phyloP scores from a whole-genome alignment of 2,888 invertebrate genomes.

The Nymphalis c-album region DNA sequence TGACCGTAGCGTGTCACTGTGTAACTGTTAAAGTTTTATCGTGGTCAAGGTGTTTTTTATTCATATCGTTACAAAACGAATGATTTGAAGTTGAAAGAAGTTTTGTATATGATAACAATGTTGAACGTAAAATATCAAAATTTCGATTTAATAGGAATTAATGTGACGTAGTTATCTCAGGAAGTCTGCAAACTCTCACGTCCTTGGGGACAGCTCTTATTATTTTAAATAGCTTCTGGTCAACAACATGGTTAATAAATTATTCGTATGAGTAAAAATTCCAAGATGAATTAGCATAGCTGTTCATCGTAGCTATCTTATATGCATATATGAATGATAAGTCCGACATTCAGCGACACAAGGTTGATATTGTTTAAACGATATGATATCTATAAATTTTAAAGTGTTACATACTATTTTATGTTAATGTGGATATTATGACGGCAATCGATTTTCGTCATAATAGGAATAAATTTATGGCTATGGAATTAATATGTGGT shows the following conservation, averaged over 20 bases:
- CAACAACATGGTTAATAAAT: slow-evolving; percentile 11
- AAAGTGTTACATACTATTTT: slow-evolving; percentile 43
- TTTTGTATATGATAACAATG: background rate
- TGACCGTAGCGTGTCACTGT: slow-evolving; percentile 47
- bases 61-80: slow-evolving; percentile 6
- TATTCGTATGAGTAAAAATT: slow-evolving; percentile 31
- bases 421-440: slow-evolving; percentile 52
- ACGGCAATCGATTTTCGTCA: slow-evolving; percentile 29
- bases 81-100: background rate
- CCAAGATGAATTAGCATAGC: slow-evolving; percentile 42
- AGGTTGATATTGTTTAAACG: slow-evolving; percentile 55
- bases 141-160: too few species aligned
- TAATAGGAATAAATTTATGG: background rate
- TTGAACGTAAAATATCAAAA: background rate
- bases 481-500: too few species aligned
- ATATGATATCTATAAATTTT: slow-evolving; percentile 55
- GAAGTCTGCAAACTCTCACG: slow-evolving; percentile 18
- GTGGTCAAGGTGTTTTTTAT: slow-evolving; percentile 57
- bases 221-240: slow-evolving; percentile 26
- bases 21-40: slow-evolving; percentile 44
- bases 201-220: slow-evolving; percentile 27
- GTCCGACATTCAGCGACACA: slow-evolving; percentile 44
- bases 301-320: slow-evolving; percentile 37
- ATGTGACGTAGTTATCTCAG: slow-evolving; percentile 6
- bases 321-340: slow-evolving; percentile 44